Conservation (phyloP, 1,140 invertebrate species). For the Agrilus planipennis region DNA sequence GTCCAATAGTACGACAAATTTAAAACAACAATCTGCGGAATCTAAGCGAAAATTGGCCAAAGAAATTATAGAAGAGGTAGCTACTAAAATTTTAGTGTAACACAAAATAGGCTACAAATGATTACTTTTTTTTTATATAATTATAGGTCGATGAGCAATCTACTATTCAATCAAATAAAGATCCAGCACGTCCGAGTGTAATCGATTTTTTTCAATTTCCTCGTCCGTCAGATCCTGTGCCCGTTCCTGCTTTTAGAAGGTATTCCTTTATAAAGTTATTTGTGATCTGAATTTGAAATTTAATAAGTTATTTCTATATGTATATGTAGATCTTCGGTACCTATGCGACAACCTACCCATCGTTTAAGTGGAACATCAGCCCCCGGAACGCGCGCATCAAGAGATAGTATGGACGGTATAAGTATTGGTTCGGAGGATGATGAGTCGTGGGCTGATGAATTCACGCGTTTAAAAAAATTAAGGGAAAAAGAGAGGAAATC, state of each 20-base stretch:
- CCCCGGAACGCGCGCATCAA: conserved; percentile 6
- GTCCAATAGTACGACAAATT: conserved; percentile 11
- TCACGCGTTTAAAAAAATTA: conserved; percentile 23
- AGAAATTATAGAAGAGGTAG: conserved; percentile 63
- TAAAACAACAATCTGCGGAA: background rate
- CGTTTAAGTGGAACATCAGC: conserved; percentile 3
- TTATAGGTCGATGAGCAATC: conserved; percentile 61
- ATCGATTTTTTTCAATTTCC: conserved; percentile 42
- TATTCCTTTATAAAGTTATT: too few relatives aligned
- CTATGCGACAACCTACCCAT: conserved; percentile 1
- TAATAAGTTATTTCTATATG: background rate
- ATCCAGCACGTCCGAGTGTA: conserved; percentile 42
- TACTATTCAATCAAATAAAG: conserved; percentile 52
- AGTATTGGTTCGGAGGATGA: conserved; percentile 28
- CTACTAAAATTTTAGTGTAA: background rate
- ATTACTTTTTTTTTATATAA: conserved; percentile 1
- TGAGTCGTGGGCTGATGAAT: conserved; percentile 24
- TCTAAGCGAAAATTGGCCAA: conserved; percentile 51
- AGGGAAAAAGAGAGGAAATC: conserved; percentile 26
- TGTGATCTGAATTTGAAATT: background rate
- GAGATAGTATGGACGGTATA: conserved; percentile 20
- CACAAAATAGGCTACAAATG: background rate
- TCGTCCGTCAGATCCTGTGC: conserved; percentile 35
- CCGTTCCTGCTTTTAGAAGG: conserved; percentile 30
- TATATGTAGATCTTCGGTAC: background rate